Conservation (phyloP, 2,113 vertebrate genomes). For the Zosterops borbonicus region DNA sequence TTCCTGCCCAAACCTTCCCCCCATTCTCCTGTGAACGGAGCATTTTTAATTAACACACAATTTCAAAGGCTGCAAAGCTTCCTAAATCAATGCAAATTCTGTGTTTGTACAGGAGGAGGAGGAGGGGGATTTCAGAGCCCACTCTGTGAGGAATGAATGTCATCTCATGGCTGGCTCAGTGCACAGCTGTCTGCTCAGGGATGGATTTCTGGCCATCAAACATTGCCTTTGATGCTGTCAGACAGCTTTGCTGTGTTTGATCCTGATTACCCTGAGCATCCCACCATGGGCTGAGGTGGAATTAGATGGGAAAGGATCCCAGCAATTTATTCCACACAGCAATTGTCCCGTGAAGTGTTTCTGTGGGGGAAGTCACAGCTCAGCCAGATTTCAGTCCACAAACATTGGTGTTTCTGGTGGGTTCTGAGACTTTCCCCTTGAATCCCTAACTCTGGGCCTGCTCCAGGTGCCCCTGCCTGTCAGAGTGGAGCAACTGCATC, state of each 20-base stretch:
- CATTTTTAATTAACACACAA: slow-evolving; percentile 11
- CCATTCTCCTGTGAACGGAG: not conserved
- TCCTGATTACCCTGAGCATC: slow-evolving; percentile 10
- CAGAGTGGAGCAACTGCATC: not conserved
- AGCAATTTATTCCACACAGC: not conserved
- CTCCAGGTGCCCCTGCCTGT: not conserved
- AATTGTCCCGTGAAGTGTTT: not conserved
- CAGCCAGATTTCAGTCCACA: not conserved
- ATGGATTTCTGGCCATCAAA: slow-evolving; percentile 45
- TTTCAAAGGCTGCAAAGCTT: slow-evolving; percentile 6
- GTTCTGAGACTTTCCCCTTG: not conserved
- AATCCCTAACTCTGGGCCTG: not conserved
- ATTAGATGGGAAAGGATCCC: not conserved
- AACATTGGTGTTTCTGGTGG: not conserved
- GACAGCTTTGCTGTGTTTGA: slow-evolving; percentile 24
- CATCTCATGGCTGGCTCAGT: not conserved
- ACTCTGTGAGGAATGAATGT: not conserved
- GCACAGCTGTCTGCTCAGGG: slow-evolving; percentile 35
- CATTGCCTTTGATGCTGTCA: slow-evolving; percentile 42
- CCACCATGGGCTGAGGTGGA: not conserved
- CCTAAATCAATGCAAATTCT: slow-evolving; percentile 8
- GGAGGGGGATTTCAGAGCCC: not conserved
- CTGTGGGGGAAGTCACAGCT: not conserved
- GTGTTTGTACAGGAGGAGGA: not conserved
- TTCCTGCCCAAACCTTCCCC: not conserved